Base-by-base conservation (phyloP, 1,140 invertebrate species). In the Oryctes rhinoceros region DNA sequence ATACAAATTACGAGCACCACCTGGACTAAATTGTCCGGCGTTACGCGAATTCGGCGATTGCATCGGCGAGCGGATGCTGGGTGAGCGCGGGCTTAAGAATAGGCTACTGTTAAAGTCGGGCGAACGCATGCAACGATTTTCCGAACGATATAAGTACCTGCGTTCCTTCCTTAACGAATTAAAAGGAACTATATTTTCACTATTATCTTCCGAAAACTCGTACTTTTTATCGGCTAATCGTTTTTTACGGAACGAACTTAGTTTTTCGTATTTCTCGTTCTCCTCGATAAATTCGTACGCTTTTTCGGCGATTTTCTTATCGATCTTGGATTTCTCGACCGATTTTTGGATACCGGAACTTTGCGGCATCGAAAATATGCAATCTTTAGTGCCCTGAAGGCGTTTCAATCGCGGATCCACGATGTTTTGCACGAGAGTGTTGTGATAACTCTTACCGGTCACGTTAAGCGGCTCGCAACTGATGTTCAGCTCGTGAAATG, bases 141-240 rank as follows among this genome's bases (percentile, higher is more conserved):
- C 84, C 1, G 83, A 83, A 7, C 85, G 81, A 71, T 84, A 83
- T 30, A 85, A 82, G 80, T 83, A 87, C 9, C 86, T 82, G 7
- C 86, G 81, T 81, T 88, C 87, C 0, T 85, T 83, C 9, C 87
- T 78, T 15, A 88, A 79, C n/a, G 86, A 86, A 83, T 88, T 93
- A 85, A 94, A 95, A 62, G 94, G 94, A 82, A 95, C 92, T 80
- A 95, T 95, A 87, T 96, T 96, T 86, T 95, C 94, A 6, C 93
- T 93, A 85, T 96, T 95, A 83, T 95, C 95, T 79, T 96, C 95
- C 4, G 94, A 94, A 83, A 96, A 96, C 85, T 97, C 96, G 85
- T 97, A 97, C 85, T 97, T 96, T 86, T 97, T 97, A 84, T 97
- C 96, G 0, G 96, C 96, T 44, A 96, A 87, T 3, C 95, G 90